phyloP scores from a whole-genome alignment of 2,888 invertebrate genomes.

The Dryocosmus kuriphilus region DNA sequence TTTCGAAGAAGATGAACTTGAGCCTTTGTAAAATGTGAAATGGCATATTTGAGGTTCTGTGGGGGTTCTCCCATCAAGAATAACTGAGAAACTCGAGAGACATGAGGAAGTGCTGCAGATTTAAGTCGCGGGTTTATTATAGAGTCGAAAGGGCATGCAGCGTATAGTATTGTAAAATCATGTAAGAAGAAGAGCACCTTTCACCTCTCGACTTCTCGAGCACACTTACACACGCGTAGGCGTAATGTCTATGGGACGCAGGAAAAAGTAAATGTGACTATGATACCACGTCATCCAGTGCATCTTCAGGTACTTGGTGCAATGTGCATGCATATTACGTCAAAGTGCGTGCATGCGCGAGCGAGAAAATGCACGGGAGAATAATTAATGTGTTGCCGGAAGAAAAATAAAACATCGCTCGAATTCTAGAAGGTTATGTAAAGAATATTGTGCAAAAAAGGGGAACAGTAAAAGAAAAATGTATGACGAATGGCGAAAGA shows the following conservation, averaged over 20 bases:
- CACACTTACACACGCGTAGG: constrained; percentile 22
- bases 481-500: constrained; percentile 1
- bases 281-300: background rate
- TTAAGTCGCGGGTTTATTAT: constrained; percentile 54
- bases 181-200: constrained; percentile 75
- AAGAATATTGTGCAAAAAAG: constrained; percentile 22
- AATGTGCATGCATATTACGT: constrained; percentile 13
- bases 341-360: constrained; percentile 20
- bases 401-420: constrained; percentile 36
- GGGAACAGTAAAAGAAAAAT: constrained; percentile 32
- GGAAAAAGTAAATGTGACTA: constrained; percentile 11
- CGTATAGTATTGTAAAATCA: constrained; percentile 69
- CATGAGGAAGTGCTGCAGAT: constrained; percentile 43
- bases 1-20: constrained; percentile 31
- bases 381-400: constrained; percentile 27
- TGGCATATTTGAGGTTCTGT: background rate
- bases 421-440: constrained; percentile 30
- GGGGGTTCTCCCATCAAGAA: constrained; percentile 16
- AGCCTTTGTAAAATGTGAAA: constrained; percentile 20
- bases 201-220: constrained; percentile 65
- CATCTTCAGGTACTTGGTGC: constrained; percentile 3
- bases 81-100: constrained; percentile 29
- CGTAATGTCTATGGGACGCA: constrained; percentile 11
- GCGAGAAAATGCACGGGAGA: constrained; percentile 20
- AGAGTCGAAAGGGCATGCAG: constrained; percentile 66